Base-by-base conservation (phyloP, 1,140 invertebrate genomes). In the Drosophila kohkoa region DNA sequence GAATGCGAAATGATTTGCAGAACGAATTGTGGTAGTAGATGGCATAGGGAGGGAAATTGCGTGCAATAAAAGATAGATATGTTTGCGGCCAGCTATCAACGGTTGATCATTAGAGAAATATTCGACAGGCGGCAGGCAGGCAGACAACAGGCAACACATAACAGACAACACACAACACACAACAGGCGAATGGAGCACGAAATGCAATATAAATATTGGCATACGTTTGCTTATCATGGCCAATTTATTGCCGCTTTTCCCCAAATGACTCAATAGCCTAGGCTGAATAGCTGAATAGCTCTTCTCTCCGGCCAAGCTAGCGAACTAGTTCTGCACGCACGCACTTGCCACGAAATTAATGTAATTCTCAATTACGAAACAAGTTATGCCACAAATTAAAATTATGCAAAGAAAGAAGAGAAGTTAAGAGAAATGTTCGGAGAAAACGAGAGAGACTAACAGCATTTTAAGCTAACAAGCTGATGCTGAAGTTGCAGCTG, bases 281-380 rank as follows among this genome's bases (percentile, higher is more conserved):
- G 20, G 20, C 20, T 25, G 20, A 25, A 25, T 25, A 25, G 30
- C n/a, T 28, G 41, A 80, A 66, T 68, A 20, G 51, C 49, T 25
- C 35, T 41, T 41, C 6, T 55, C n/a, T 13, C n/a, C 15, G 15
- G 3, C 20, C 46, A 51, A 35, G 54, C 62, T 51, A 38, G 10
- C 82, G 48, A 88, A 80, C 83, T 88, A 87, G 82, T 82, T 87
- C 80, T 87, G 73, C 74, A 75, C 75, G 83, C 82, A 87, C 82
- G 83, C 85, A 87, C 83, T 89, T 82, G 83, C 88, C 77, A 60
- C 74, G 52, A 89, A 89, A 85, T 80, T 81, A 89, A 89, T 90
- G 85, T 85, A 86, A 89, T 89, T 89, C 85, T 89, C 81, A 90
- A 89, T 89, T 88, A 90, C 86, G 75, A 85, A 88, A 88, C 85